Percentiles rank a stretch among this genome's conserved stretches.
These are phyloP conservation scores for Todus mexicanus DNA, from an alignment of 2,797 vertebrate species.

Conservation along the genomic window DNA sequence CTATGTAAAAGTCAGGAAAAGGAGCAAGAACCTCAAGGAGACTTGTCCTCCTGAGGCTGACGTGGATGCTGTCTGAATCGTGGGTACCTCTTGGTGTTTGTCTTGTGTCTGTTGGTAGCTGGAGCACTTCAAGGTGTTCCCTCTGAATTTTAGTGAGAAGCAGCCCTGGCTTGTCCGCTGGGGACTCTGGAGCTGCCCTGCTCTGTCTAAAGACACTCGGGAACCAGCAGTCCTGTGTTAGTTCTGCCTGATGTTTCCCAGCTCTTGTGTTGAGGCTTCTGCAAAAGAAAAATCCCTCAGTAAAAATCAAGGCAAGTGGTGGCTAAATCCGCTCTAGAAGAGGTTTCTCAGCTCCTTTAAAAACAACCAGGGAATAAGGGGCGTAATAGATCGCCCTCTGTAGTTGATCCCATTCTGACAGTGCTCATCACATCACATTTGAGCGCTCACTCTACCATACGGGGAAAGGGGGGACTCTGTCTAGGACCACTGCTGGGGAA, in stretches of 20 bases:
- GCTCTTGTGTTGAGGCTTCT: not conserved
- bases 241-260: not conserved
- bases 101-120: not conserved
- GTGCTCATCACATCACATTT: not conserved
- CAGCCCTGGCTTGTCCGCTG: not conserved
- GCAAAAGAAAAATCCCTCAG: not conserved
- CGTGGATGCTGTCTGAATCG: not conserved
- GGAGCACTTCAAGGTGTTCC: not conserved
- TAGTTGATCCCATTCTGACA: slow-evolving; percentile 15
- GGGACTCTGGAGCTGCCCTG: not conserved
- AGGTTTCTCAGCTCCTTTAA: not conserved
- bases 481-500: not conserved
- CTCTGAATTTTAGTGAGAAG: not conserved
- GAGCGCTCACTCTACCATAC: not conserved
- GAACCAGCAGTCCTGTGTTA: no score
- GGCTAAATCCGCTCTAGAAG: not conserved
- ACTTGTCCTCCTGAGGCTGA: not conserved
- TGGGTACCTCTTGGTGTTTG: not conserved
- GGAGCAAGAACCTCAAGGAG: not conserved
- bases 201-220: no score
- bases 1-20: not conserved
- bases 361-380: no score
- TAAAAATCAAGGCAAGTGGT: not conserved
- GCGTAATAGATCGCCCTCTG: not conserved
- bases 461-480: not conserved